Base-by-base conservation (phyloP, 1,140 invertebrate genomes). In the Drosophila grimshawi region DNA sequence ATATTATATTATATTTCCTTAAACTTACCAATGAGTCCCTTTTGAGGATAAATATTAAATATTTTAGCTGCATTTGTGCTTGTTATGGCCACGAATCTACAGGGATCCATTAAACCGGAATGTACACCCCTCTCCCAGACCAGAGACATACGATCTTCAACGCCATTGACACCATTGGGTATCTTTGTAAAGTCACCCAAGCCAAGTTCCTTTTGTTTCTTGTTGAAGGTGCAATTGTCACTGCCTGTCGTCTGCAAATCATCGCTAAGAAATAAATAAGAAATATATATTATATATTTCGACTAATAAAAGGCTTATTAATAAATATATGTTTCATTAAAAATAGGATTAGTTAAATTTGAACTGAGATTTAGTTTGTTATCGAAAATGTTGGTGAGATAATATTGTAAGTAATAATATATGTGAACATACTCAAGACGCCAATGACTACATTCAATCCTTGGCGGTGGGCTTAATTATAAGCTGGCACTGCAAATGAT, bases 121-220 rank as follows among this genome's bases (percentile, higher is more conserved):
- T 97, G 96, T n/a, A 99, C 99, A 49, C 97, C 98, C 88, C 98
- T 98, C 92, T 99, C 98, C 99, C 99, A 99, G n/a, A 99, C 94
- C 4, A 99, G 94, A 0, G 97, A 97, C 98, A 99, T 98, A 57
- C 99, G 95, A 92, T 99, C 98, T 90, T 99, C 98, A 0, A 99
- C 97, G 2, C 99, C 99, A 93, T 99, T 99, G 0, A 99, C 97
- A 0, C 99, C 99, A 90, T 99, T 99, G 3, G 99, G 99, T 81
- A 99, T 99, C 93, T 98, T 98, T 1, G 96, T 95, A 92, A 99
- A 99, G 93, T 99, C 96, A 62, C 96, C 95, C 80, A 96, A 95
- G 0, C 99, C 99, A 1, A 97, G 61, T n/a, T 95, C 96, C 93
- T 99, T 99, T 91, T 99, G 98, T 10, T 96, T 94, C 60, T 96